Evolutionary conservation across 30 jellyfish, hydroid and myxozoan species (phyloP).

Genomic region (Chrysaora quinquecirrha): DNA sequence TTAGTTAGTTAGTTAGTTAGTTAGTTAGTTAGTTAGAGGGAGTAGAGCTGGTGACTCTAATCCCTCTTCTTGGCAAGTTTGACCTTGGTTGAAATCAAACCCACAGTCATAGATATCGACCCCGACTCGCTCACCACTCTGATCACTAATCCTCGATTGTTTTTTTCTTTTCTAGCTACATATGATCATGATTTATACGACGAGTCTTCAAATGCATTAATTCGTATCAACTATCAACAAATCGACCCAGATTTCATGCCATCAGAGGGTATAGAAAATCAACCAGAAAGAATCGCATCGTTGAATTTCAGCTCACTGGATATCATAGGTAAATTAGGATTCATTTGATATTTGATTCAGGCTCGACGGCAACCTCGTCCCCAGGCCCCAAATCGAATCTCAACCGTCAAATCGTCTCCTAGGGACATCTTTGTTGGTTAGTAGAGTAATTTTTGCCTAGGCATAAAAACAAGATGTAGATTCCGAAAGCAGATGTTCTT

Average conservation of each 20-base stretch:
- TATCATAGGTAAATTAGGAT: constrained; percentile 69
- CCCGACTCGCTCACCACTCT: too few relatives aligned
- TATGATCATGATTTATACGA: background rate
- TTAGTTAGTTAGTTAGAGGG: too few relatives aligned
- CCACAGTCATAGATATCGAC: too few relatives aligned
- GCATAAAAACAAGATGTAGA: too few relatives aligned
- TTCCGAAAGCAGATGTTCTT: too few relatives aligned
- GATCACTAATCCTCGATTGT: too few relatives aligned
- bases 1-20: too few relatives aligned
- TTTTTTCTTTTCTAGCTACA: background rate
- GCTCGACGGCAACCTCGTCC: background rate
- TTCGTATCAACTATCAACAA: constrained; percentile 83
- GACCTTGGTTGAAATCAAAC: too few relatives aligned
- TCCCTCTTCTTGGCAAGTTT: too few relatives aligned
- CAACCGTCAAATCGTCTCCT: background rate
- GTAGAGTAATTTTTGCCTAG: too few relatives aligned
- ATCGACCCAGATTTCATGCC: constrained; percentile 78
- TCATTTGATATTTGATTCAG: background rate
- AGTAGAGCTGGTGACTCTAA: too few relatives aligned
- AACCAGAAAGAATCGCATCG: constrained; percentile 65
- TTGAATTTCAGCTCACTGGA: constrained; percentile 73
- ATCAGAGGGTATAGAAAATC: constrained; percentile 39
- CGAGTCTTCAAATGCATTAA: constrained; percentile 67
- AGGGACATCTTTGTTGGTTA: background rate
- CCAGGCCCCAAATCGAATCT: too few relatives aligned